Evolutionary conservation across 1,140 invertebrate genomes (phyloP).

Genomic region (Tetragonula clypearis): DNA sequence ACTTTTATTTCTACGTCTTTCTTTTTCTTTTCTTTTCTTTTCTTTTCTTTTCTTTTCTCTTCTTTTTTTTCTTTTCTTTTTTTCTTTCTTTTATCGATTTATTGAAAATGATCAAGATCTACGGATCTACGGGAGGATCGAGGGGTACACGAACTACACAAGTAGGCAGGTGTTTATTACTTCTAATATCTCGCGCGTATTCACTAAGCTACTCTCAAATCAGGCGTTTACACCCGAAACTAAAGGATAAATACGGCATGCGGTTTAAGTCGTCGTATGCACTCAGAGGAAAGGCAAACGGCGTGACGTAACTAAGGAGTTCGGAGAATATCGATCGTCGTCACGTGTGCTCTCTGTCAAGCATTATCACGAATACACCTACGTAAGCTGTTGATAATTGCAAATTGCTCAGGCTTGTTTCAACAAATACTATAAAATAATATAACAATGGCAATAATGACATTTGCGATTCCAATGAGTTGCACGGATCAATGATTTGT

Average conservation of each 20-base stretch:
- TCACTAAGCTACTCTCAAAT: constrained; percentile 62
- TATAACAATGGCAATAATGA: not conserved
- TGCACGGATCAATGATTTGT: constrained; percentile 30
- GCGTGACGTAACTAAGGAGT: constrained; percentile 30
- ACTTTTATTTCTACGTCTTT: not conserved
- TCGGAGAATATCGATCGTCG: constrained; percentile 38
- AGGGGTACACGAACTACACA: constrained; percentile 22
- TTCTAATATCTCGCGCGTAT: constrained; percentile 53
- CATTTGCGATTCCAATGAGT: constrained; percentile 56
- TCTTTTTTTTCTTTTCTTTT: constrained; percentile 1
- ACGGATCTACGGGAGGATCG: constrained; percentile 6
- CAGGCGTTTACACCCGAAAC: constrained; percentile 63
- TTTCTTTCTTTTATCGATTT: not conserved
- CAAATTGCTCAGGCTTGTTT: constrained; percentile 34
- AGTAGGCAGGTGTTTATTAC: constrained; percentile 52
- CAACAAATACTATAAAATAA: not conserved
- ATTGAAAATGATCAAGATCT: not conserved
- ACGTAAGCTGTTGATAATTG: constrained; percentile 32
- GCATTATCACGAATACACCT: constrained; percentile 13
- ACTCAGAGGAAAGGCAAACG: constrained; percentile 62
- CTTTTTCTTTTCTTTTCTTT: not conserved
- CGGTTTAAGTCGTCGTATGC: constrained; percentile 54
- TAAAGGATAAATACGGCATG: constrained; percentile 67
- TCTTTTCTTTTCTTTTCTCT: constrained; percentile 16
- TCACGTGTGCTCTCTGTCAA: constrained; percentile 22